Percentiles rank a stretch among this genome's conserved stretches.
Evolutionary conservation across 2,113 vertebrate species (phyloP).

Genomic region (Sturnus vulgaris): DNA sequence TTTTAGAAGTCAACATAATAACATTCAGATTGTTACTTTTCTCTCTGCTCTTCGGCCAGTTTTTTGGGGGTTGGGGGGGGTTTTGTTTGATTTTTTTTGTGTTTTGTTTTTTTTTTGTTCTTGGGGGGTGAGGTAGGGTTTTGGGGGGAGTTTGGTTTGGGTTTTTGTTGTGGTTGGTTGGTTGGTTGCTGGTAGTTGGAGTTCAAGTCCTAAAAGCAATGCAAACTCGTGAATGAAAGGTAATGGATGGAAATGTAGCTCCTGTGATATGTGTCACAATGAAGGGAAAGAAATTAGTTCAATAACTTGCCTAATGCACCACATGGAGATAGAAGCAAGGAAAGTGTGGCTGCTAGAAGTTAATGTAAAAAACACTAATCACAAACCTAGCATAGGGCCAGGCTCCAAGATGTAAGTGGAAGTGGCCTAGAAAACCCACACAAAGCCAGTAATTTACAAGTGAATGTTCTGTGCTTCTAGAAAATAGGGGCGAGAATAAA

Average conservation of each 20-base stretch:
- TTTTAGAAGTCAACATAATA: not conserved
- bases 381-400: conserved; percentile 2
- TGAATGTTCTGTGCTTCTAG: conserved; percentile 8
- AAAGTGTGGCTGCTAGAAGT: not conserved
- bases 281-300: conserved; percentile 2
- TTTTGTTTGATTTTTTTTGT: not conserved
- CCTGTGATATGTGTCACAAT: not conserved
- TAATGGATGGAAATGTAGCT: not conserved
- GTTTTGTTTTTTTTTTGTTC: too few species aligned
- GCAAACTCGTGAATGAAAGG: not conserved
- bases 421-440: conserved; percentile 28
- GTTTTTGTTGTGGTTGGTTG: not conserved
- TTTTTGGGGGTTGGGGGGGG: rapidly evolving
- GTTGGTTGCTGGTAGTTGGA: not conserved
- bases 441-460: conserved; percentile 32
- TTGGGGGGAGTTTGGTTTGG: not conserved
- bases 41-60: not conserved
- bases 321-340: not conserved
- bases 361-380: conserved; percentile 38
- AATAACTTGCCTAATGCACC: not conserved
- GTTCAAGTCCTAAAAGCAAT: not conserved
- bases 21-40: not conserved
- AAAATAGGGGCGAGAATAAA: conserved; percentile 35
- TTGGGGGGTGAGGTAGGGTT: not conserved
- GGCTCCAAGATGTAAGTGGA: not conserved